These are phyloP conservation scores for Probaryconus sp. DNA, from an alignment of 1,140 invertebrate genomes.

Conservation along the genomic window DNA sequence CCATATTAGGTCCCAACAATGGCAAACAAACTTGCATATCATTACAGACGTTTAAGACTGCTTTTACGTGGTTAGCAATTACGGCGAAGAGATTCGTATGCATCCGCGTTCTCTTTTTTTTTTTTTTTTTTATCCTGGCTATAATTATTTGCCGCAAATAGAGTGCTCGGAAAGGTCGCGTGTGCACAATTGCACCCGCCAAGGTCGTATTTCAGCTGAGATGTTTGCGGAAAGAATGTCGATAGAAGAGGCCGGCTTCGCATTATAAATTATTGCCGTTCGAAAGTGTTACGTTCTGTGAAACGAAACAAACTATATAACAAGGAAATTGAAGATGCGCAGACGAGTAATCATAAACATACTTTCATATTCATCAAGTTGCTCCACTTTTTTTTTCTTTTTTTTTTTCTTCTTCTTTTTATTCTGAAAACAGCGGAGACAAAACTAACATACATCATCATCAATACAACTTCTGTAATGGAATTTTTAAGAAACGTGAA, in stretches of 20 bases:
- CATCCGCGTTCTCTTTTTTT: constrained; percentile 21
- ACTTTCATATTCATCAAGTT: too few species aligned
- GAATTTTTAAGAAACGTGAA: too few species aligned
- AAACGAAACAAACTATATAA: background rate
- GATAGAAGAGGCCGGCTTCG: background rate
- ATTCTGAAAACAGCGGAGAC: too few species aligned
- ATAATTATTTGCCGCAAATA: constrained; percentile 21
- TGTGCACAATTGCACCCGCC: constrained; percentile 22
- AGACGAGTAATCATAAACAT: too few species aligned
- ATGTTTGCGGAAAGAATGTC: constrained; percentile 15
- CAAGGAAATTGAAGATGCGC: too few species aligned
- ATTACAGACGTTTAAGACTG: constrained; percentile 29
- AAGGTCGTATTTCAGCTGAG: constrained; percentile 40
- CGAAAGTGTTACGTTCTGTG: background rate
- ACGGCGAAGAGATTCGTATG: background rate
- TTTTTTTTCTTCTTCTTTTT: too few species aligned
- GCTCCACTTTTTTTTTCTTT: too few species aligned
- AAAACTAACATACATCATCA: too few species aligned
- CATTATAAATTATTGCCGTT: constrained; percentile 10
- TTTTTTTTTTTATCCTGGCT: background rate
- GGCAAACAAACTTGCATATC: constrained; percentile 21
- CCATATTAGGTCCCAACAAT: constrained; percentile 25
- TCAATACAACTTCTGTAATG: too few species aligned
- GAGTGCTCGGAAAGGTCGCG: constrained; percentile 29
- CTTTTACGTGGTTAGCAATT: constrained; percentile 15